phyloP scores from a whole-genome alignment of 1,140 invertebrate species.

The Drosophila kurseongensis region DNA sequence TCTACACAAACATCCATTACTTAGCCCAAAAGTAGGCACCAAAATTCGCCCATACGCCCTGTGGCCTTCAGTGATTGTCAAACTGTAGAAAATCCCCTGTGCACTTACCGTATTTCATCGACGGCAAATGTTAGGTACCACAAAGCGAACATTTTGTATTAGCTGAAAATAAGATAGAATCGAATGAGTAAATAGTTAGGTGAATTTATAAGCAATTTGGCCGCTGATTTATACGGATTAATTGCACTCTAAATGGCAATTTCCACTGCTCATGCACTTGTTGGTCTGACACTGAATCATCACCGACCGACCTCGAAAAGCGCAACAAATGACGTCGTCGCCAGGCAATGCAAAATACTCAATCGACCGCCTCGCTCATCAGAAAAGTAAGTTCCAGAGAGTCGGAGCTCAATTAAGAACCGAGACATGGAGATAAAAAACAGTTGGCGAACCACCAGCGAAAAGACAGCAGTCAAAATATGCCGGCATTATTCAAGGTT shows the following conservation, averaged over 20 bases:
- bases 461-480: conserved; percentile 30
- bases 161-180: conserved; percentile 49
- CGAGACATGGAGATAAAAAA: conserved; percentile 23
- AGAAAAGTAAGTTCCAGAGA: conserved; percentile 16
- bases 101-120: conserved; percentile 81
- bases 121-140: conserved; percentile 82
- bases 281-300: conserved; percentile 25
- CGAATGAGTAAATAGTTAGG: conserved; percentile 11
- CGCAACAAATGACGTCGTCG: conserved; percentile 43
- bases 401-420: conserved; percentile 37
- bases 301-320: conserved; percentile 38
- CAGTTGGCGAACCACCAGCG: conserved; percentile 1
- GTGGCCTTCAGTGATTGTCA: conserved; percentile 25
- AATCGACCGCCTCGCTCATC: conserved; percentile 1
- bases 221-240: conserved; percentile 15
- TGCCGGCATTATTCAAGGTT: conserved; percentile 68
- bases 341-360: conserved; percentile 9
- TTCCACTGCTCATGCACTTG: conserved; percentile 26
- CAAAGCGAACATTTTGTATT: conserved; percentile 77
- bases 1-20: background rate
- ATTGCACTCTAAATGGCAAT: conserved; percentile 28
- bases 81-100: conserved; percentile 34
- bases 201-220: conserved; percentile 5
- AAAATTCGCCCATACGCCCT: background rate
- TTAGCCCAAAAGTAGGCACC: conserved; percentile 55